These are phyloP conservation scores for Erebia aethiops DNA, from an alignment of 2,888 invertebrate genomes.

Conservation along the genomic window DNA sequence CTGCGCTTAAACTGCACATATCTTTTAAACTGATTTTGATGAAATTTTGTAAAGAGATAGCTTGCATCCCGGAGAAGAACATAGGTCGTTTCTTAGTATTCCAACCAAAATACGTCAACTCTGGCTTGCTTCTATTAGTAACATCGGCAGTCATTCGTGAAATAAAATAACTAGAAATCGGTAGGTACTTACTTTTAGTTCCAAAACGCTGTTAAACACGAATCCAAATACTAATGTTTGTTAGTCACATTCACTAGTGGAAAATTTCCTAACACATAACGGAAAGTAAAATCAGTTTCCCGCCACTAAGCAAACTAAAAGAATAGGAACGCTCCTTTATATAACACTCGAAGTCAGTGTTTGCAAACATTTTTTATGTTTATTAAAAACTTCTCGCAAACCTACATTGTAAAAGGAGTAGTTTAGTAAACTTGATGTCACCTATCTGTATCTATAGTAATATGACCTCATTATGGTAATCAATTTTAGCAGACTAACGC, in stretches of 20 bases:
- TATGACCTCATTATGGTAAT: background rate
- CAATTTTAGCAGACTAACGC: background rate
- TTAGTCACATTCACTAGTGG: background rate
- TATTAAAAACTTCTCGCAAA: constrained; percentile 33
- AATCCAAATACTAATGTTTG: background rate
- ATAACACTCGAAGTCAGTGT: constrained; percentile 37
- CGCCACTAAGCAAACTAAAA: constrained; percentile 19
- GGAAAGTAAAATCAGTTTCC: constrained; percentile 3
- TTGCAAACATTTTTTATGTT: constrained; percentile 45
- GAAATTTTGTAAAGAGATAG: too few species aligned
- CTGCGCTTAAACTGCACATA: too few species aligned
- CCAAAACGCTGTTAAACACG: background rate
- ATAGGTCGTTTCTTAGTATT: too few species aligned
- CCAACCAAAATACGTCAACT: too few species aligned
- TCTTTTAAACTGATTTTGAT: too few species aligned
- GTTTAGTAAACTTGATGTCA: constrained; percentile 35
- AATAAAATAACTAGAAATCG: background rate
- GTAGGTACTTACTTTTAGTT: background rate
- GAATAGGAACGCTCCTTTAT: constrained; percentile 28
- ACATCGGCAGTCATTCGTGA: too few species aligned
- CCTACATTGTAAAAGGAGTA: constrained; percentile 20
- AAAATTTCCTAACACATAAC: constrained; percentile 4
- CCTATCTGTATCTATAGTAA: constrained; percentile 1
- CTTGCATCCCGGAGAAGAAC: too few species aligned
- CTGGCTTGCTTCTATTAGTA: too few species aligned